These are phyloP conservation scores for Myrmecophaga tridactyla DNA, from an alignment of 2,113 vertebrate species.

Conservation along the genomic window DNA sequence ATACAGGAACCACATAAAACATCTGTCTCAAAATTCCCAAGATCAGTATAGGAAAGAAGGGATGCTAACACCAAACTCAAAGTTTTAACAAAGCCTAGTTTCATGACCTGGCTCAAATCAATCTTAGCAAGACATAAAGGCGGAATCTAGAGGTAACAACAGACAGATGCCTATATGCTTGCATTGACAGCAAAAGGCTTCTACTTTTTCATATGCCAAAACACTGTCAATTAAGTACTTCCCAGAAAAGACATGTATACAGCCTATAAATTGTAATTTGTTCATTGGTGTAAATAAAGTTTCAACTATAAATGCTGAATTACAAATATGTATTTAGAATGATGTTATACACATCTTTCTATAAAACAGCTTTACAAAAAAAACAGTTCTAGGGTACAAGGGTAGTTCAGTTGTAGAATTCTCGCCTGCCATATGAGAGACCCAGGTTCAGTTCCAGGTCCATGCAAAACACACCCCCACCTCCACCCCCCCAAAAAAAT, in stretches of 20 bases:
- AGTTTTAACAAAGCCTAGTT: background rate
- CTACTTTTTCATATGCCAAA: background rate
- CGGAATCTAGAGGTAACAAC: background rate
- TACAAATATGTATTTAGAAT: conserved; percentile 1
- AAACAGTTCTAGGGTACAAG: background rate
- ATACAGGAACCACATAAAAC: background rate
- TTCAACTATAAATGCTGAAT: background rate
- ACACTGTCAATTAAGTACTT: background rate
- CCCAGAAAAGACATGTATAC: background rate
- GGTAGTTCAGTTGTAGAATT: no score
- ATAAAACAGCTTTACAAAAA: background rate
- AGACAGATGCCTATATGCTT: background rate
- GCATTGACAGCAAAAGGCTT: background rate
- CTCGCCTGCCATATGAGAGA: no score
- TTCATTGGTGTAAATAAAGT: background rate
- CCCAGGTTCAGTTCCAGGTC: no score
- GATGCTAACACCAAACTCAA: background rate
- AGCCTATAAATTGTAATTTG: background rate
- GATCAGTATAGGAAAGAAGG: background rate
- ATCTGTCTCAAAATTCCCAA: background rate
- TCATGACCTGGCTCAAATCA: background rate
- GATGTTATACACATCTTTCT: background rate
- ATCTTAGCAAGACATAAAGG: background rate
- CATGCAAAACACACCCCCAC: no score
- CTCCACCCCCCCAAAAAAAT: no score